Evolutionary conservation across 2,888 invertebrate genomes (phyloP).

Genomic region (Coelogynopora nodosa): DNA sequence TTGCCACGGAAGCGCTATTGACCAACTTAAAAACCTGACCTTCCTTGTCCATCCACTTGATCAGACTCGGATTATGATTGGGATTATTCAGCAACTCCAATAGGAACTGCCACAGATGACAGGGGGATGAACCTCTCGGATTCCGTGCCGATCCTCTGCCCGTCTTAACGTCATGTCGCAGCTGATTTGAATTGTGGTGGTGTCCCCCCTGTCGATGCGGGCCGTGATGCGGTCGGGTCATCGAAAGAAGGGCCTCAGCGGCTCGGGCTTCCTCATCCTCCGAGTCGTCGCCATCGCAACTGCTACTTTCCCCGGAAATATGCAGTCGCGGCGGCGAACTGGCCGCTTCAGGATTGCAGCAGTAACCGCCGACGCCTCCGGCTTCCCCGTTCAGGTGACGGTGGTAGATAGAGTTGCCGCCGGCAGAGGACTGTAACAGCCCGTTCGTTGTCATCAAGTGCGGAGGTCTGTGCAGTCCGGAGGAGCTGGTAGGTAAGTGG

Average conservation of each 20-base stretch:
- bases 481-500: not conserved
- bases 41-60: constrained; percentile 93
- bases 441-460: not conserved
- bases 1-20: constrained; percentile 95
- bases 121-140: not conserved
- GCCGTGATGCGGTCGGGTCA: not conserved
- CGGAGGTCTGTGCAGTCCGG: not conserved
- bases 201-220: not conserved
- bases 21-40: constrained; percentile 90
- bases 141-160: not conserved
- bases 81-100: constrained; percentile 91
- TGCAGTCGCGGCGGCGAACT: not conserved
- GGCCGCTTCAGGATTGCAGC: not conserved
- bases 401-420: not conserved
- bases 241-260: not conserved
- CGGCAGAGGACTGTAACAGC: not conserved
- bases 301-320: not conserved
- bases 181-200: too few relatives aligned
- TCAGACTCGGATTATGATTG: constrained; percentile 95
- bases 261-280: not conserved
- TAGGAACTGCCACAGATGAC: constrained; percentile 65
- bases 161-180: too few relatives aligned
- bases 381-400: not conserved
- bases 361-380: not conserved
- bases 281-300: not conserved